A percentile compares a stretch with the other conserved stretches of the same genome.
phyloP scores from a whole-genome alignment of 2,888 invertebrate genomes.

The Lingula anatina region DNA sequence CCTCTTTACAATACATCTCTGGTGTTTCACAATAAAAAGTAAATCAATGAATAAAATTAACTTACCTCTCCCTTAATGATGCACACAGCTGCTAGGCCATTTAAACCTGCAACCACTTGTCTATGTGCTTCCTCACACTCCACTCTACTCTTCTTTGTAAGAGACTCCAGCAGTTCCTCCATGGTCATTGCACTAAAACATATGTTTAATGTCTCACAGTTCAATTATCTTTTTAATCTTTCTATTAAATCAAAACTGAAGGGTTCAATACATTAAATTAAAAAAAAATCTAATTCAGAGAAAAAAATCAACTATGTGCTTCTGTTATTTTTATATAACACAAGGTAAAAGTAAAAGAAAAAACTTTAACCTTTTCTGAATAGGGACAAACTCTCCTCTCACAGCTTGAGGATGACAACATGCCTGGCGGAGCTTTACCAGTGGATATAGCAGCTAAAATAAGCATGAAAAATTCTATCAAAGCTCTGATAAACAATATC shows the following conservation, averaged over 20 bases:
- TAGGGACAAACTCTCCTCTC: slow-evolving; percentile 57
- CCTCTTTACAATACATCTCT: neutral
- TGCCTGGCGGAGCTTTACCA: slow-evolving; percentile 65
- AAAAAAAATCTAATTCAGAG: too few relatives aligned
- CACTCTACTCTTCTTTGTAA: slow-evolving; percentile 60
- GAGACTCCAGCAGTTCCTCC: slow-evolving; percentile 63
- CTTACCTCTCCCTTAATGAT: slow-evolving; percentile 57
- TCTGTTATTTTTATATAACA: too few relatives aligned
- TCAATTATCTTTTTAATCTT: too few relatives aligned
- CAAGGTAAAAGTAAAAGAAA: too few relatives aligned
- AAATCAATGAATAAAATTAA: too few relatives aligned
- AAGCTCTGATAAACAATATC: too few relatives aligned
- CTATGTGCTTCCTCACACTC: slow-evolving; percentile 64
- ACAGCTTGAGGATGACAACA: slow-evolving; percentile 67
- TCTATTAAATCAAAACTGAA: too few relatives aligned
- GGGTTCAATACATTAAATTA: too few relatives aligned
- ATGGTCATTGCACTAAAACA: slow-evolving; percentile 48
- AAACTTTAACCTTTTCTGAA: slow-evolving; percentile 52
- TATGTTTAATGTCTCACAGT: neutral
- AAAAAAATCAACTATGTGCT: too few relatives aligned
- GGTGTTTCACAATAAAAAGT: neutral
- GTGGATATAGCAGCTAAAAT: slow-evolving; percentile 60
- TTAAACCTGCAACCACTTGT: slow-evolving; percentile 61
- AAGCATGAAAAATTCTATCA: slow-evolving; percentile 5
- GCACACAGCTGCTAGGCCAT: slow-evolving; percentile 65